Percentiles rank a stretch among this genome's conserved stretches.
Evolutionary conservation across 2,888 invertebrate species (phyloP).

Genomic region (Drosophila quinaria): DNA sequence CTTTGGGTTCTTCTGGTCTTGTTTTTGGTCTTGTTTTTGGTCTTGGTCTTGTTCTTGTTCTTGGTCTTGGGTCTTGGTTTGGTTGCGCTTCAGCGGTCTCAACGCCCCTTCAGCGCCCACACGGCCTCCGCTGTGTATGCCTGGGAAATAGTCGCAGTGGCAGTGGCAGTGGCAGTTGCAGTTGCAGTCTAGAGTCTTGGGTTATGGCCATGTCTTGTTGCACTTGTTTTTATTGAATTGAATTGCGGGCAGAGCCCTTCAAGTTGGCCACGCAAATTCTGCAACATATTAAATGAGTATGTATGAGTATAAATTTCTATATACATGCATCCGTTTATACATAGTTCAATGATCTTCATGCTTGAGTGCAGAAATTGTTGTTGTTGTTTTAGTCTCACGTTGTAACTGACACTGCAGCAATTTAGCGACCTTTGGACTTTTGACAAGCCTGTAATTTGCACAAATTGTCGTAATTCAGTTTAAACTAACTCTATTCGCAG

Average conservation of each 20-base stretch:
- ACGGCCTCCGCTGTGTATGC: slow-evolving; percentile 32
- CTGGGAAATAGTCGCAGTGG: slow-evolving; percentile 53
- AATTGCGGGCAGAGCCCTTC: slow-evolving; percentile 43
- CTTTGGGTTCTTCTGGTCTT: slow-evolving; percentile 30
- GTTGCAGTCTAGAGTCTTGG: slow-evolving; percentile 9
- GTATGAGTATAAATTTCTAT: slow-evolving; percentile 2
- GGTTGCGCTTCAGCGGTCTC: slow-evolving; percentile 66
- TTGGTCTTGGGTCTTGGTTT: slow-evolving; percentile 46
- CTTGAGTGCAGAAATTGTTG: slow-evolving; percentile 45
- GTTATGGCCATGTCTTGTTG: slow-evolving; percentile 43
- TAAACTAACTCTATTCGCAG: neutral
- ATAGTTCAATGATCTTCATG: slow-evolving; percentile 76
- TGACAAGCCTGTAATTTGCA: slow-evolving; percentile 33
- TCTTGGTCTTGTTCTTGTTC: slow-evolving; percentile 24
- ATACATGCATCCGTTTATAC: slow-evolving; percentile 4
- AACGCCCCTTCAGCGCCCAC: slow-evolving; percentile 62
- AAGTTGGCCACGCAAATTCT: slow-evolving; percentile 67
- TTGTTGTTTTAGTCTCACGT: slow-evolving; percentile 38
- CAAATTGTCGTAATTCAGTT: slow-evolving; percentile 4
- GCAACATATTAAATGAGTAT: slow-evolving; percentile 33
- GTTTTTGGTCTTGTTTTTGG: slow-evolving; percentile 13
- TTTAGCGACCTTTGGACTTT: slow-evolving; percentile 44
- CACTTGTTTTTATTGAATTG: slow-evolving; percentile 66
- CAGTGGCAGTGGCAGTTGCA: neutral
- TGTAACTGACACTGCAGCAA: slow-evolving; percentile 67